A percentile compares a stretch with the other conserved stretches of the same genome.
phyloP scores from a whole-genome alignment of 2,797 vertebrate species.

The Esox masquinongy region DNA sequence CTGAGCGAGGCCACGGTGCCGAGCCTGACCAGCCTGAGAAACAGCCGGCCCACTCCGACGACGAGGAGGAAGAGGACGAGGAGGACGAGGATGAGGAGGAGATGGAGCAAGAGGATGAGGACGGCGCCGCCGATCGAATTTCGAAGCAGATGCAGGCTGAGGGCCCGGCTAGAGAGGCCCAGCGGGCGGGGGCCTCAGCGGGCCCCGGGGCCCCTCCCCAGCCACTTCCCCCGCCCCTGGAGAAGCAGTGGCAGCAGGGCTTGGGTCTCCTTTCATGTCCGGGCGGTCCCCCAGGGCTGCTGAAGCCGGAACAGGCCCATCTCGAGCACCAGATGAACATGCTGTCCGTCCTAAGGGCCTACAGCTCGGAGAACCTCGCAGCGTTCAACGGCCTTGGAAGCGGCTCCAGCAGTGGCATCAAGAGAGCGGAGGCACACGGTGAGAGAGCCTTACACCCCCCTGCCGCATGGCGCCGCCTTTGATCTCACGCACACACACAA shows the following conservation, averaged over 20 bases:
- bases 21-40: conserved; percentile 62
- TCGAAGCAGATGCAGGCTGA: conserved; percentile 51
- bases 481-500: conserved; percentile 29
- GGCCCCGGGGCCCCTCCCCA: conserved; percentile 68
- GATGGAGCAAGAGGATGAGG: conserved; percentile 78
- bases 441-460: conserved; percentile 72
- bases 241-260: conserved; percentile 86
- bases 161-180: conserved; percentile 53
- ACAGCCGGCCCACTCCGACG: conserved; percentile 57
- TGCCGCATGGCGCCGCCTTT: conserved; percentile 18
- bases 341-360: conserved; percentile 96
- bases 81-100: conserved; percentile 60
- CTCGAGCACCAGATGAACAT: conserved; percentile 94
- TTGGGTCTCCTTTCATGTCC: conserved; percentile 84
- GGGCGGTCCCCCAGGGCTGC: conserved; percentile 80
- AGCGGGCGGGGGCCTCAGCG: conserved; percentile 66
- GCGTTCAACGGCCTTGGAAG: conserved; percentile 92
- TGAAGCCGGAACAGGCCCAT: conserved; percentile 87
- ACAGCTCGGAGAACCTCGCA: conserved; percentile 92
- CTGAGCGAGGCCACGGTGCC: conserved; percentile 51
- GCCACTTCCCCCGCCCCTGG: conserved; percentile 79
- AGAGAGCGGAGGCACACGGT: conserved; percentile 97
- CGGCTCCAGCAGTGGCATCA: conserved; percentile 86
- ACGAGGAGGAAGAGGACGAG: conserved; percentile 74
- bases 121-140: conserved; percentile 24